Percentiles rank a stretch among this genome's conserved stretches.
These are phyloP conservation scores for Eueides isabella DNA, from an alignment of 1,140 invertebrate genomes.

Conservation along the genomic window DNA sequence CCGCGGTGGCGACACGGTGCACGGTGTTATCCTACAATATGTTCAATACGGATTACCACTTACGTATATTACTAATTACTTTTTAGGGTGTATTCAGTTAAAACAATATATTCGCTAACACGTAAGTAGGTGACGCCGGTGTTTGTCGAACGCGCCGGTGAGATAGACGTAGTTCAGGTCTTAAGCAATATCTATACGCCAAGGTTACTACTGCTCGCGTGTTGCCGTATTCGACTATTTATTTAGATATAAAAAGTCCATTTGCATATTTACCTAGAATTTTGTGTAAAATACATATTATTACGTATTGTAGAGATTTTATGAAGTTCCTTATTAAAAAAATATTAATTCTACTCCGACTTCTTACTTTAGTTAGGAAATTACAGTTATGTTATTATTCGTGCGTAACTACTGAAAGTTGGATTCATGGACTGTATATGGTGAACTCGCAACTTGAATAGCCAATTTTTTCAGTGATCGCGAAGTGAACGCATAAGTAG, in stretches of 20 bases:
- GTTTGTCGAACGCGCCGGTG: neutral
- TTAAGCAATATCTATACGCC: neutral
- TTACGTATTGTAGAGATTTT: neutral
- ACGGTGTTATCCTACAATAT: neutral
- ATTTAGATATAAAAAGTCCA: neutral
- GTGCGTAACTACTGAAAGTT: too few species aligned
- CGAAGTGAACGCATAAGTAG: neutral
- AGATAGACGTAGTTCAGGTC: neutral
- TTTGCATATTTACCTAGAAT: neutral
- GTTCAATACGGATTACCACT: neutral
- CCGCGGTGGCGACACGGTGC: neutral
- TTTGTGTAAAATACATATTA: neutral
- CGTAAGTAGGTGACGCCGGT: too few species aligned
- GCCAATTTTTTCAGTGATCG: too few species aligned
- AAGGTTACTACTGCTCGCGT: neutral
- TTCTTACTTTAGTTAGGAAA: too few species aligned
- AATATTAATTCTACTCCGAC: neutral
- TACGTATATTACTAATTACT: too few species aligned
- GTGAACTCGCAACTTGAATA: neutral
- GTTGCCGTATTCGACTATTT: neutral
- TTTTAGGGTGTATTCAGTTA: too few species aligned
- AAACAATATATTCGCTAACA: too few species aligned
- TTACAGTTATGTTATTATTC: too few species aligned
- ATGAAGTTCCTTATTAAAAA: neutral
- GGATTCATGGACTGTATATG: too few species aligned